phyloP scores from a whole-genome alignment of 2,888 invertebrate genomes.

The Escarpia spicata region DNA sequence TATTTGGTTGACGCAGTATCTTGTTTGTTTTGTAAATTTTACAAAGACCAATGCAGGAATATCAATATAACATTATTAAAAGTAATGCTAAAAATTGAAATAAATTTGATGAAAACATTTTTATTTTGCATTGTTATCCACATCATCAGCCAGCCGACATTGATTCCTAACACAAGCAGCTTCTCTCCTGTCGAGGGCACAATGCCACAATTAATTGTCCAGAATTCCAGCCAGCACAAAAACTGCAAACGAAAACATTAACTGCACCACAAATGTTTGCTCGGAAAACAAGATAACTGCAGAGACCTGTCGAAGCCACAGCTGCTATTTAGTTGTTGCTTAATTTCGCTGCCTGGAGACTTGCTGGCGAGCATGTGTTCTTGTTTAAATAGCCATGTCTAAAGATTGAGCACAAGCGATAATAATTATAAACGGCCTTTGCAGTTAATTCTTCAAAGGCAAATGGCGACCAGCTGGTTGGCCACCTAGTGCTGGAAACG shows the following conservation, averaged over 20 bases:
- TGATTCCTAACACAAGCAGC: background rate
- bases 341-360: background rate
- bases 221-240: background rate
- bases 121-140: too few relatives aligned
- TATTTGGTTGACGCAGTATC: too few relatives aligned
- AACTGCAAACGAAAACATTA: background rate
- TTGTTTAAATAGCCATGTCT: background rate
- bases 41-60: too few relatives aligned
- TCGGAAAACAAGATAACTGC: background rate
- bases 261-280: background rate
- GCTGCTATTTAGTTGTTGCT: background rate
- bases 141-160: background rate
- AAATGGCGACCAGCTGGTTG: background rate
- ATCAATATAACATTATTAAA: too few relatives aligned
- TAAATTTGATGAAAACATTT: too few relatives aligned
- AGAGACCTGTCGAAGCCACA: background rate
- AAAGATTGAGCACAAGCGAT: background rate
- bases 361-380: background rate
- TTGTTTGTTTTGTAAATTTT: too few relatives aligned
- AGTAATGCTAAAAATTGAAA: too few relatives aligned
- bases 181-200: background rate
- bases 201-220: background rate
- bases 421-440: conserved; percentile 12
- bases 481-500: background rate
- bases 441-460: conserved; percentile 13